A percentile compares a stretch with the other conserved stretches of the same genome.
phyloP scores from a whole-genome alignment of 2,113 vertebrate genomes.

The Marmota monax region DNA sequence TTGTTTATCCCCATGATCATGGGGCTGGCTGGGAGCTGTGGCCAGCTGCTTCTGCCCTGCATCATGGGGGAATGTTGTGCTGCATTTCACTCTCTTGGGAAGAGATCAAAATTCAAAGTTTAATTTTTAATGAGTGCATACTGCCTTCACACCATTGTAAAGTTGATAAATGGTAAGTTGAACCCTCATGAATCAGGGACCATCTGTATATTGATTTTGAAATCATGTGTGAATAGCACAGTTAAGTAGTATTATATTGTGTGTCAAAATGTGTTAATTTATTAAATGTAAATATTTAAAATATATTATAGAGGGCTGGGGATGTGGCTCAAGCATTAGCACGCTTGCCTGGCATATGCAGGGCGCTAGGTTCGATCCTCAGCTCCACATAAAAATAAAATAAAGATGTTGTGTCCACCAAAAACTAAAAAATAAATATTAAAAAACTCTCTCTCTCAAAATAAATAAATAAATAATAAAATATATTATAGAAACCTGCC shows the following conservation, averaged over 20 bases:
- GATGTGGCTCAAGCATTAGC: no score
- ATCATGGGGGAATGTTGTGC: neutral
- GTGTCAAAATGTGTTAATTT: neutral
- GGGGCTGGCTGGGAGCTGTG: neutral
- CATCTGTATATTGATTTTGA: neutral
- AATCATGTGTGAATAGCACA: neutral
- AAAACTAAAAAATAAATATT: no score
- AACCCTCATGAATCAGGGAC: no score
- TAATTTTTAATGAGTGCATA: neutral
- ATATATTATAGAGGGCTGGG: neutral
- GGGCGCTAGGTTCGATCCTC: no score
- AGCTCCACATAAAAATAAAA: no score
- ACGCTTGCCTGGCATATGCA: no score
- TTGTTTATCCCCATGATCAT: neutral
- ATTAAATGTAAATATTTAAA: conserved; percentile 7
- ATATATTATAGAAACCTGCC: neutral
- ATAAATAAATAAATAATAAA: no score
- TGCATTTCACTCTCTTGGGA: neutral
- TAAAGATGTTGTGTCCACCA: no score
- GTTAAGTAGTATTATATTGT: neutral
- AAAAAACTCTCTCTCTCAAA: no score
- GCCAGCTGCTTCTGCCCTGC: no score
- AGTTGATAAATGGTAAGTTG: neutral
- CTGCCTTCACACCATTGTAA: neutral
- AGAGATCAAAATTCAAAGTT: neutral